Conservation (phyloP, 2,888 invertebrate species). For the Mesoligia furuncula region DNA sequence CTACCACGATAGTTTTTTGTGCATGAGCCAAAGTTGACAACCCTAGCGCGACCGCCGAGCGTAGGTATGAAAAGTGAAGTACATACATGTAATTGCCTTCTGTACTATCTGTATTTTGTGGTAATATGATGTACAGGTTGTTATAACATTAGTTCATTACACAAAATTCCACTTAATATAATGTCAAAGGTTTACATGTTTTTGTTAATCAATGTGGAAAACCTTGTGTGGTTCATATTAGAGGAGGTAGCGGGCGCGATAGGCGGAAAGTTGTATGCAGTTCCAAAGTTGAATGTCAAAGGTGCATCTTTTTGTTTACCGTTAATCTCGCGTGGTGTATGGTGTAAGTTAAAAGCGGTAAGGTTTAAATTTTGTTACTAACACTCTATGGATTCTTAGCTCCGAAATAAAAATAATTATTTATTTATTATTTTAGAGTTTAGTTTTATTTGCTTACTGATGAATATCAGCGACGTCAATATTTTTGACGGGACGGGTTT, state of each 20-base stretch:
- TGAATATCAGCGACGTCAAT: neutral
- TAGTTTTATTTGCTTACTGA: neutral
- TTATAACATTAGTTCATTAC: constrained; percentile 32
- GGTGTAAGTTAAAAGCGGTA: constrained; percentile 17
- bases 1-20: too few species aligned
- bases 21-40: too few species aligned
- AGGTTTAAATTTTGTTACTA: neutral
- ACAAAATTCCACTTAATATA: constrained; percentile 37
- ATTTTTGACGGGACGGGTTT: too few species aligned
- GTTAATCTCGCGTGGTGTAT: constrained; percentile 56
- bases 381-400: neutral
- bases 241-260: constrained; percentile 34
- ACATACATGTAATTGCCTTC: too few species aligned
- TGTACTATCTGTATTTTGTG: too few species aligned
- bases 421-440: neutral
- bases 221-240: constrained; percentile 11
- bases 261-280: constrained; percentile 35
- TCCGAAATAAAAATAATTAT: neutral
- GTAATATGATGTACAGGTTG: constrained; percentile 1
- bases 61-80: too few species aligned
- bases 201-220: constrained; percentile 39
- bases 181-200: constrained; percentile 45
- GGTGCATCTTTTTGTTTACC: constrained; percentile 64
- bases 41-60: too few species aligned
- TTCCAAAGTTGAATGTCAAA: constrained; percentile 62